A percentile compares a stretch with the other conserved stretches of the same genome.
phyloP scores from a whole-genome alignment of 2,888 invertebrate genomes.

The Hirtodrosophila alboralis region DNA sequence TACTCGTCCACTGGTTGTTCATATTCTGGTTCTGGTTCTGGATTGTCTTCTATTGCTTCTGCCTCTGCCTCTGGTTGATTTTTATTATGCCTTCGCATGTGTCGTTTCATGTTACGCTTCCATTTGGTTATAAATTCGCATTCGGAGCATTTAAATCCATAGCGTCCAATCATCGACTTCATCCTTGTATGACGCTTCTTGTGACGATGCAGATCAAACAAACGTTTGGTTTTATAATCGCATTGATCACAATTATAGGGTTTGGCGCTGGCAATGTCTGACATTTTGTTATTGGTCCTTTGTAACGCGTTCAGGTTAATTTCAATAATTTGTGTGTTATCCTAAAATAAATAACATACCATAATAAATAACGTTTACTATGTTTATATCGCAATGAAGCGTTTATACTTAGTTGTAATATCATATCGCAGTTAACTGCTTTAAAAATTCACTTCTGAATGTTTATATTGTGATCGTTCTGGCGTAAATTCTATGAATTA shows the following conservation, averaged over 20 bases:
- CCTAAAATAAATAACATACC: slow-evolving; percentile 20
- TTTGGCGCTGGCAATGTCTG: slow-evolving; percentile 4
- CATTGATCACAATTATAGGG: slow-evolving; percentile 37
- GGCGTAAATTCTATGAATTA: no score
- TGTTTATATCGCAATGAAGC: background rate
- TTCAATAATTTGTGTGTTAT: slow-evolving; percentile 1
- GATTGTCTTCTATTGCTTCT: no score
- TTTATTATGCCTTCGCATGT: slow-evolving; percentile 33
- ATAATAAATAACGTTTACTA: slow-evolving; percentile 5
- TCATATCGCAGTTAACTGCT: background rate
- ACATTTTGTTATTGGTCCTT: slow-evolving; percentile 15
- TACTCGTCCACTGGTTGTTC: no score
- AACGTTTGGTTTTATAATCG: slow-evolving; percentile 31
- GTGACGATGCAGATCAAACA: slow-evolving; percentile 43
- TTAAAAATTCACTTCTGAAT: background rate
- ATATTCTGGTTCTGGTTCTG: no score
- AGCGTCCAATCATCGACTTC: slow-evolving; percentile 12
- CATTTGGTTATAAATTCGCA: slow-evolving; percentile 42
- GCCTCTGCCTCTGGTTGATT: no score
- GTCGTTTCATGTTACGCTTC: slow-evolving; percentile 45
- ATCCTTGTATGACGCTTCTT: slow-evolving; percentile 16
- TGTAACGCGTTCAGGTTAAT: background rate
- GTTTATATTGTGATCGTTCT: background rate
- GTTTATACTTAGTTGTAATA: slow-evolving; percentile 15
- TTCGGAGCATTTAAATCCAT: slow-evolving; percentile 21